Base-by-base conservation (phyloP, 2,888 invertebrate species). In the Torymus texanus region DNA sequence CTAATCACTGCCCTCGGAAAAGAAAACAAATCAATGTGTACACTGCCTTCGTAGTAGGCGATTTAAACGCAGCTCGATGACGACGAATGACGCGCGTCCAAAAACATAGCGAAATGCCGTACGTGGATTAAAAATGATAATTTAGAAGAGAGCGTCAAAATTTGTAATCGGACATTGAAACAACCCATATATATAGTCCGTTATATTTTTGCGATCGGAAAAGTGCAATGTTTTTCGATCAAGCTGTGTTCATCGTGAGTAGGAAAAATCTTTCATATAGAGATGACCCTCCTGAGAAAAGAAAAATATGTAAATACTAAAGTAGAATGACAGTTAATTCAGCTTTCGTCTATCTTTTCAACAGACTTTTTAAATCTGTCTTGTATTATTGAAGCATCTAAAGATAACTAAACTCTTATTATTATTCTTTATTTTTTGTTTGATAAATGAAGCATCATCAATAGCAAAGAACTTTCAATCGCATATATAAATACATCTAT, bases 191-290 rank as follows among this genome's bases (percentile, higher is more conserved):
- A 41, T 41, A 8, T 5, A 75, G 70, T 75, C 53, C 41, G 21
- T 8, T 73, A 13, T 65, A 75, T 71, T 71, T 63, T 79, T 61
- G n/a, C 71, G 79, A 75, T 75, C 59, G 70, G 59, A 71, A 65
- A 79, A 75, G 13, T 61, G 58, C 55, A 63, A 56, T 76, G 70
- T 78, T 71, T 75, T 50, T 75, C 53, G 61, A 70, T 79, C 61
- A 65, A 66, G 55, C 71, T 79, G 75, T 79, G 75, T 79, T 79
- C 71, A 79, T 75, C 29, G 79, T 66, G 59, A 75, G 61, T 79
- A 79, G 67, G 12, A 56, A 41, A 41, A 72, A 79, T 53, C 50
- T 59, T 41, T 79, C 13, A 51, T 53, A 41, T 5, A 71, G 53
- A 63, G 18, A 55, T 11, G 18, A 68, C 24, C 29, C 75, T 75